These are phyloP conservation scores for Pseudachorutes palmiensis DNA, from an alignment of 1,140 invertebrate species.

Conservation along the genomic window DNA sequence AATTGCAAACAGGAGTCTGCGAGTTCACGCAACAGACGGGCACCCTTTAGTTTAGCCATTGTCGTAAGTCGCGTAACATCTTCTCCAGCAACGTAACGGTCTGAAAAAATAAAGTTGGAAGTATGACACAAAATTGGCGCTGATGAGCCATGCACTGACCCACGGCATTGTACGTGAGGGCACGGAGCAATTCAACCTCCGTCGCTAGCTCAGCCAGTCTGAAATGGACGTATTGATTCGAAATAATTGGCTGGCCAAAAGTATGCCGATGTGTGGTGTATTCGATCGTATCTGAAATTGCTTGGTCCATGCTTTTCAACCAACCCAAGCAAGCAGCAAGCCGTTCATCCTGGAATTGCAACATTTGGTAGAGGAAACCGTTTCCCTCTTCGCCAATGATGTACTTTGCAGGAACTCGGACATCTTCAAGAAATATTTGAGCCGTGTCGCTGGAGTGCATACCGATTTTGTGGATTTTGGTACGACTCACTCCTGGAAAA, in stretches of 20 bases:
- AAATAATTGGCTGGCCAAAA: slow-evolving; percentile 49
- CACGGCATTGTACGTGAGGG: slow-evolving; percentile 47
- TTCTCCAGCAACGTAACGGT: slow-evolving; percentile 46
- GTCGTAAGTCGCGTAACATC: slow-evolving; percentile 53
- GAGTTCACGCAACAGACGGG: slow-evolving; percentile 47
- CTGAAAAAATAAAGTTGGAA: slow-evolving; percentile 38
- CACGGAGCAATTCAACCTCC: slow-evolving; percentile 49
- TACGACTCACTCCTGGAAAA: slow-evolving; percentile 40
- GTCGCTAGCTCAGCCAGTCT: slow-evolving; percentile 50
- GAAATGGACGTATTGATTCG: slow-evolving; percentile 52
- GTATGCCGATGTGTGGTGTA: slow-evolving; percentile 47
- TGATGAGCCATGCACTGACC: slow-evolving; percentile 34
- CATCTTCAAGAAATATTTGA: slow-evolving; percentile 55
- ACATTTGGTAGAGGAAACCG: slow-evolving; percentile 56
- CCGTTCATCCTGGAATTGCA: slow-evolving; percentile 53
- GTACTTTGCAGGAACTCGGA: slow-evolving; percentile 48
- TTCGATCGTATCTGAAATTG: slow-evolving; percentile 47
- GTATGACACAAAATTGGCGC: too few relatives aligned
- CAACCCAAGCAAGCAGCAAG: slow-evolving; percentile 44
- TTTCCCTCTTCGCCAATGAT: slow-evolving; percentile 54
- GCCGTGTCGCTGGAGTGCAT: slow-evolving; percentile 52
- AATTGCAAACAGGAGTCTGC: slow-evolving; percentile 54
- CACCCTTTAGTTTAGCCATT: slow-evolving; percentile 52
- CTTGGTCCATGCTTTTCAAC: slow-evolving; percentile 42
- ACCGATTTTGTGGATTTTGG: slow-evolving; percentile 51